phyloP scores from a whole-genome alignment of 2,888 invertebrate genomes.

The Labia minor region DNA sequence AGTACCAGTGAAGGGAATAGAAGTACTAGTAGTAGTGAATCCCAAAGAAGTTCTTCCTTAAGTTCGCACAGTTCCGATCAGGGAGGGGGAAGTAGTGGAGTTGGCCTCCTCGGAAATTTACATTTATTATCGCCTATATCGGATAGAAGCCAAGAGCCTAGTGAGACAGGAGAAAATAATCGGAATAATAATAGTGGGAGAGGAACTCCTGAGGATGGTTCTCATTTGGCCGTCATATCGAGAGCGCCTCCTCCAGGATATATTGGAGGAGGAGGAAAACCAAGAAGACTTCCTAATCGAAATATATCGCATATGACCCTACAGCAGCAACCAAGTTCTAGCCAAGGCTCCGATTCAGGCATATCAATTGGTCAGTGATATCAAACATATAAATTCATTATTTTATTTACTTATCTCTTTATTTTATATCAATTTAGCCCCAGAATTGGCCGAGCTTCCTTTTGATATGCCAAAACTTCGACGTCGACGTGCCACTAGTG shows the following conservation, averaged over 20 bases:
- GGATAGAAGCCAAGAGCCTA: slow-evolving; percentile 79
- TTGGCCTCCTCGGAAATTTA: slow-evolving; percentile 56
- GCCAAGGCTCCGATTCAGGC: slow-evolving; percentile 74
- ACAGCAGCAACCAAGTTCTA: slow-evolving; percentile 43
- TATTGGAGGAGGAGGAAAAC: slow-evolving; percentile 46
- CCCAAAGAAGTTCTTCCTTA: slow-evolving; percentile 68
- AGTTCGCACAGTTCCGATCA: slow-evolving; percentile 81
- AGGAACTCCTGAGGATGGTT: slow-evolving; percentile 57
- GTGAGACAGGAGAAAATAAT: slow-evolving; percentile 72
- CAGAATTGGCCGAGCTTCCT: slow-evolving; percentile 51
- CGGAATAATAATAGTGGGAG: slow-evolving; percentile 68
- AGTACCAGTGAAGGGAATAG: slow-evolving; percentile 79
- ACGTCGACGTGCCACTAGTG: slow-evolving; percentile 37
- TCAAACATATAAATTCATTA: slow-evolving; percentile 52
- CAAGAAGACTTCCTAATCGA: slow-evolving; percentile 60
- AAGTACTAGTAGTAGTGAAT: slow-evolving; percentile 75
- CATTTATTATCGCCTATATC: slow-evolving; percentile 82
- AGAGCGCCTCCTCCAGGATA: slow-evolving; percentile 36
- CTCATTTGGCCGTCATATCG: slow-evolving; percentile 21
- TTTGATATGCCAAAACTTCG: slow-evolving; percentile 84
- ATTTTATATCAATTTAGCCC: neutral
- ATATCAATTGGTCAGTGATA: slow-evolving; percentile 77
- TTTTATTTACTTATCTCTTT: too few species aligned
- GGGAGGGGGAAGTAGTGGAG: slow-evolving; percentile 43
- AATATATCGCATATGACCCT: slow-evolving; percentile 58